A percentile compares a stretch with the other conserved stretches of the same genome.
Evolutionary conservation across 1,140 invertebrate genomes (phyloP).

Genomic region (Ylistrum balloti): DNA sequence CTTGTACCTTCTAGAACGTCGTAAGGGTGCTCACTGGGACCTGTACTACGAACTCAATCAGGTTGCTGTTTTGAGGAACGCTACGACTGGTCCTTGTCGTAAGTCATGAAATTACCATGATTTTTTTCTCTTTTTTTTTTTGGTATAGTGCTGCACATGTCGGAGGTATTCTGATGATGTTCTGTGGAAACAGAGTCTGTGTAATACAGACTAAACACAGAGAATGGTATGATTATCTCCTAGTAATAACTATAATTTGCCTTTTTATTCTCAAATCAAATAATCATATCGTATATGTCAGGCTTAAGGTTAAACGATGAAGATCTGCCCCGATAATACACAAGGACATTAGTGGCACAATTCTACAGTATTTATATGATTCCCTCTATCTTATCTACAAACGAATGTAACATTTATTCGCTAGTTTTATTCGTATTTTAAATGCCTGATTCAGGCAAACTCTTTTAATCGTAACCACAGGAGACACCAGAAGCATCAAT

Average conservation of each 20-base stretch:
- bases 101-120: too few species aligned
- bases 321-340: not conserved
- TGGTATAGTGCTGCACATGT: too few species aligned
- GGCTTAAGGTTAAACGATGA: not conserved
- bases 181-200: not conserved
- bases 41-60: too few species aligned
- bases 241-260: slow-evolving; percentile 11
- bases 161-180: not conserved
- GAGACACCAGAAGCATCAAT: not conserved
- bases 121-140: too few species aligned
- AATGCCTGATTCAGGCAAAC: not conserved
- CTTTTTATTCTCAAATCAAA: slow-evolving; percentile 28
- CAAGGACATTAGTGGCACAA: not conserved
- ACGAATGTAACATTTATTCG: not conserved
- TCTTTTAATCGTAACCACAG: not conserved
- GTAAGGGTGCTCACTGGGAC: too few species aligned
- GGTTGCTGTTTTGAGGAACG: too few species aligned
- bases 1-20: too few species aligned
- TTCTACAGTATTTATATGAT: not conserved
- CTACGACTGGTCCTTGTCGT: too few species aligned
- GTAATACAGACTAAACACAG: not conserved
- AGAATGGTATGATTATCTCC: not conserved
- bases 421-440: not conserved
- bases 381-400: not conserved
- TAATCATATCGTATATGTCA: slow-evolving; percentile 19